These are phyloP conservation scores for Protula sp. DNA, from an alignment of 2,888 invertebrate species.

Conservation along the genomic window DNA sequence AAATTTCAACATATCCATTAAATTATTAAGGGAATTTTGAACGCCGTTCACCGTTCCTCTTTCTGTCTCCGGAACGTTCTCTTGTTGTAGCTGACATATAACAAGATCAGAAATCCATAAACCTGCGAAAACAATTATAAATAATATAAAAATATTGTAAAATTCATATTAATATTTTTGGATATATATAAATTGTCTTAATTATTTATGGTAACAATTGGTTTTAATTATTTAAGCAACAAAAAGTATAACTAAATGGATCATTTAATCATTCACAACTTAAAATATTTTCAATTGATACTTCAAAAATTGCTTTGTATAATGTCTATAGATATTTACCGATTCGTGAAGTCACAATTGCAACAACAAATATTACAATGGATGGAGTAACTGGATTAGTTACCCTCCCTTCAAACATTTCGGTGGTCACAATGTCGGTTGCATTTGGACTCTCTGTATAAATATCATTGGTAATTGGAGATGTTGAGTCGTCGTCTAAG, in stretches of 20 bases:
- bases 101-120: slow-evolving; percentile 52
- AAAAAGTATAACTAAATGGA: too few relatives aligned
- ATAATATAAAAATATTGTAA: too few relatives aligned
- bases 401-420: too few relatives aligned
- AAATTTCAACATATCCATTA: slow-evolving; percentile 57
- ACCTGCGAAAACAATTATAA: not conserved
- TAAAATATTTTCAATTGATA: too few relatives aligned
- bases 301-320: too few relatives aligned
- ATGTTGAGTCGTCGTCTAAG: not conserved
- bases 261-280: too few relatives aligned
- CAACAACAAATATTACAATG: not conserved
- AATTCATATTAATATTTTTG: too few relatives aligned
- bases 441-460: not conserved
- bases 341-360: not conserved
- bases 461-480: not conserved
- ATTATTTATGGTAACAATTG: too few relatives aligned
- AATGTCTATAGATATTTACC: not conserved
- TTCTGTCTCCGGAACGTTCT: slow-evolving; percentile 54
- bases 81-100: slow-evolving; percentile 57
- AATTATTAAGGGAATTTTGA: slow-evolving; percentile 57
- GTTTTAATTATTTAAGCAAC: too few relatives aligned
- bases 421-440: not conserved
- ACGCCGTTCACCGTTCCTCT: slow-evolving; percentile 58
- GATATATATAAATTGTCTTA: too few relatives aligned
- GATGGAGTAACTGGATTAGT: not conserved